Base-by-base conservation (phyloP, 2,113 vertebrate species). In the Ranitomeya variabilis region DNA sequence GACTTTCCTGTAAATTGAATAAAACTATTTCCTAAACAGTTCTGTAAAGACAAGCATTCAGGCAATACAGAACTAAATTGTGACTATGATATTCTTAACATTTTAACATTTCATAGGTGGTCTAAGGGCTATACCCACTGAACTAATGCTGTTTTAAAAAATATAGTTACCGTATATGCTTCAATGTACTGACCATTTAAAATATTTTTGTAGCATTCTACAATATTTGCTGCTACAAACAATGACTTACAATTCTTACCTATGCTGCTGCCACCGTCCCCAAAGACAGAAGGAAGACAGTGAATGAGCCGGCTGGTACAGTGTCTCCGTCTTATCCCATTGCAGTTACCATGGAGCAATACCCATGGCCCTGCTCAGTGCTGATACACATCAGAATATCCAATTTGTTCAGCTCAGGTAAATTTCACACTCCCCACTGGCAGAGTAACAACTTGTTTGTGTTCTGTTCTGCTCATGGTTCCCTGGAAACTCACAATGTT, bases 401-500 rank as follows among this genome's bases (percentile, higher is more conserved):
- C 0, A 4, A 89, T 69, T 89, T 78, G 62, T 89, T 64, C 4
- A 0, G 16, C 31, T 82, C 0, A 0, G 81, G 55, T 67, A 78
- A 23, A 55, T 77, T 73, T 67, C 77, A 2, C 13, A 82, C 67
- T 89, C 11, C 87, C 23, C 81, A 18, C 31, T 45, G 3, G 64
- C 45, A 88, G 82, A 88, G 83, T 0, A 0, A 3, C 54, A 59
- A 83, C 31, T 16, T 45, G 86, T 91, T 69, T 90, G 73, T 76
- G 81, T 88, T 80, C 13, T 52, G 82, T 7, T 21, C 7, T 55
- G 80, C 19, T 83, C 54, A 83, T 74, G 52, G 77, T 6, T 83
- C 66, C 86, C 60, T 54, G 84, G 88, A 91, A 89, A 87, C 84
- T 37, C 16, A 76, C 13, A 87, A 85, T 89, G 52, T 37, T 80